Percentiles rank a stretch among this genome's conserved stretches.
These are phyloP conservation scores for Rhynchomys soricoides DNA, from an alignment of 2,113 vertebrate species.

Conservation along the genomic window DNA sequence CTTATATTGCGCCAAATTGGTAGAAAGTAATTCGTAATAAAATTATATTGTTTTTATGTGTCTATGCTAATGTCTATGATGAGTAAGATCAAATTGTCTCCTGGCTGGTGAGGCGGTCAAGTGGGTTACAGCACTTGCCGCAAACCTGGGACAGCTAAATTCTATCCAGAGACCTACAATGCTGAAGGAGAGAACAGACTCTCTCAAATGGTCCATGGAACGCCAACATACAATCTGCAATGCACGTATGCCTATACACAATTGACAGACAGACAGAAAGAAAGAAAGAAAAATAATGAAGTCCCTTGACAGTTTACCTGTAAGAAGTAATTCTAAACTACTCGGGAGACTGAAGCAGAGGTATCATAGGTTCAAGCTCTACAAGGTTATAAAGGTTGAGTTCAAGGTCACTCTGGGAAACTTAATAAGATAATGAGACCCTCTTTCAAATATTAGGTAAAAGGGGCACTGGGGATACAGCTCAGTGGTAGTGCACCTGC, in stretches of 20 bases:
- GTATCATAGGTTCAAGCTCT: neutral
- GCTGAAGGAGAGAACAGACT: neutral
- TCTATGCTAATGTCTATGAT: neutral
- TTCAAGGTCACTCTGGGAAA: neutral
- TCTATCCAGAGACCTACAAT: neutral
- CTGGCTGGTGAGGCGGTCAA: neutral
- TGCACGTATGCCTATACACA: too few relatives aligned
- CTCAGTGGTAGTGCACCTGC: neutral
- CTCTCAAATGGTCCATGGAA: neutral
- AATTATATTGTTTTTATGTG: neutral
- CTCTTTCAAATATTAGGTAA: neutral
- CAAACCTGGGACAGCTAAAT: neutral
- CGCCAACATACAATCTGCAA: neutral
- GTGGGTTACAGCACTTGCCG: neutral
- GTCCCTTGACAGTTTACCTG: neutral
- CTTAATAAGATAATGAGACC: neutral
- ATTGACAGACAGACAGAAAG: neutral
- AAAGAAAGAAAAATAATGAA: neutral
- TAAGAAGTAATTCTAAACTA: neutral
- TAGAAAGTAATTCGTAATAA: constrained; percentile 14
- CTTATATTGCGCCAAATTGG: neutral
- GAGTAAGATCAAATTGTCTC: neutral
- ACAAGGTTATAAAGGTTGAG: neutral
- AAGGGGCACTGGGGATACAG: neutral
- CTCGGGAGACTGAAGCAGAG: neutral